phyloP scores from a whole-genome alignment of 2,113 vertebrate genomes.

The Pseudolaguvia tuberculata region DNA sequence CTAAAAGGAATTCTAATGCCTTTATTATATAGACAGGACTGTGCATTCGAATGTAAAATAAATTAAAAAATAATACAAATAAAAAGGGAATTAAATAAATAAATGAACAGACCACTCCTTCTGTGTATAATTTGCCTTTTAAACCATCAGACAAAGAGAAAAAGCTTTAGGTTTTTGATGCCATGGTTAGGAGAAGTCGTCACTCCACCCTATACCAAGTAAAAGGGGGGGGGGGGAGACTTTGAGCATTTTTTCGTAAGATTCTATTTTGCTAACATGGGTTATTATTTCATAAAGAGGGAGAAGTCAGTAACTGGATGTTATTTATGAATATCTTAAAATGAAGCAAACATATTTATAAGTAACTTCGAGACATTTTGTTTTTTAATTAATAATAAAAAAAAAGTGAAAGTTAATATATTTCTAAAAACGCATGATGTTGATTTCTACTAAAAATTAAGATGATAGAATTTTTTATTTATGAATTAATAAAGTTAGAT shows the following conservation, averaged over 20 bases:
- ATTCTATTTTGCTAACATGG: constrained; percentile 81
- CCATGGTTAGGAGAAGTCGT: constrained; percentile 59
- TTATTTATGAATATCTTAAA: constrained; percentile 76
- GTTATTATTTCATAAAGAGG: constrained; percentile 78
- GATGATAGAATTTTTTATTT: constrained; percentile 77
- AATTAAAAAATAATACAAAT: constrained; percentile 50
- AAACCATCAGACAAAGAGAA: constrained; percentile 57
- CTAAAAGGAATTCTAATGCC: constrained; percentile 68
- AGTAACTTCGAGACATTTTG: constrained; percentile 74
- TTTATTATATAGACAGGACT: constrained; percentile 63
- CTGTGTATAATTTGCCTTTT: constrained; percentile 62
- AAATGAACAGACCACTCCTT: constrained; percentile 56
- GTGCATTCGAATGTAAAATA: constrained; percentile 74
- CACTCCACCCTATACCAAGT: constrained; percentile 67
- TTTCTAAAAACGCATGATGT: constrained; percentile 74
- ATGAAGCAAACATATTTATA: constrained; percentile 76
- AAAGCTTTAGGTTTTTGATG: constrained; percentile 66
- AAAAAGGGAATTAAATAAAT: constrained; percentile 39
- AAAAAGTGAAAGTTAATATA: constrained; percentile 77
- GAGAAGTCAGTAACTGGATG: constrained; percentile 77
- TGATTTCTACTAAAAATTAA: constrained; percentile 72
- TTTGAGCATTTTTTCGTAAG: constrained; percentile 72
- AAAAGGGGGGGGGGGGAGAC: constrained; percentile 62
- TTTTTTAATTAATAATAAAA: constrained; percentile 69
- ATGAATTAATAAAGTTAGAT: constrained; percentile 58